phyloP scores from a whole-genome alignment of 2,113 vertebrate genomes.

The Rostratula benghalensis region DNA sequence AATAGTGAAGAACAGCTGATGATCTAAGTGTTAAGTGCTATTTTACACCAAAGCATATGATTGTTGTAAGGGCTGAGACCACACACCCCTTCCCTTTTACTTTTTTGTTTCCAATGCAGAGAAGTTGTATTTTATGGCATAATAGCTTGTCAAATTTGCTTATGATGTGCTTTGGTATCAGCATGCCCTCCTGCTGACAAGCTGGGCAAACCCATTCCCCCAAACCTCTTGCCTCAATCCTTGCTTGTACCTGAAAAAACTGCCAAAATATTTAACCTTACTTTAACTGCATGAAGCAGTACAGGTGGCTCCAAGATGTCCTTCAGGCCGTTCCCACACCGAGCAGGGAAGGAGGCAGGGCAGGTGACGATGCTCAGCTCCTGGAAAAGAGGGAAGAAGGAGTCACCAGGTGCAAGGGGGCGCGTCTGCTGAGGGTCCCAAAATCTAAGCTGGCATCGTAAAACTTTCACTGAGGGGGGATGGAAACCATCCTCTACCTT shows the following conservation, averaged over 20 bases:
- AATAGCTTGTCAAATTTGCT: background rate
- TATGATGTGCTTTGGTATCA: background rate
- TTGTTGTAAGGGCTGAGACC: background rate
- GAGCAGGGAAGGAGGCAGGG: background rate
- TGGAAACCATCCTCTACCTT: background rate
- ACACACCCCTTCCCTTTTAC: background rate
- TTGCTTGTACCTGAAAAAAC: background rate
- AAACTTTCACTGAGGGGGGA: background rate
- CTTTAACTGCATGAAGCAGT: constrained; percentile 74
- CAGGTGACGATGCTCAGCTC: background rate
- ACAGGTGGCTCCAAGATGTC: constrained; percentile 21
- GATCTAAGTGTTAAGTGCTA: background rate
- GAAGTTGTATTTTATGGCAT: background rate
- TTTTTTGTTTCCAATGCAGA: background rate
- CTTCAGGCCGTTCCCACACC: background rate
- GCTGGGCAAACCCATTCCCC: background rate
- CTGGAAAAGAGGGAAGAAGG: background rate
- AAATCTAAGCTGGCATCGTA: background rate
- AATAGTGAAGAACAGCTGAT: constrained; percentile 4
- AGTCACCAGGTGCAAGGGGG: background rate
- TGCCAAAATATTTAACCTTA: constrained; percentile 41
- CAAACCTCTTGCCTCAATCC: background rate
- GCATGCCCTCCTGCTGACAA: background rate
- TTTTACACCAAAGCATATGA: background rate
- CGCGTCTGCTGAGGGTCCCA: background rate